phyloP scores from a whole-genome alignment of 2,113 vertebrate species.

The Ifrita kowaldi region DNA sequence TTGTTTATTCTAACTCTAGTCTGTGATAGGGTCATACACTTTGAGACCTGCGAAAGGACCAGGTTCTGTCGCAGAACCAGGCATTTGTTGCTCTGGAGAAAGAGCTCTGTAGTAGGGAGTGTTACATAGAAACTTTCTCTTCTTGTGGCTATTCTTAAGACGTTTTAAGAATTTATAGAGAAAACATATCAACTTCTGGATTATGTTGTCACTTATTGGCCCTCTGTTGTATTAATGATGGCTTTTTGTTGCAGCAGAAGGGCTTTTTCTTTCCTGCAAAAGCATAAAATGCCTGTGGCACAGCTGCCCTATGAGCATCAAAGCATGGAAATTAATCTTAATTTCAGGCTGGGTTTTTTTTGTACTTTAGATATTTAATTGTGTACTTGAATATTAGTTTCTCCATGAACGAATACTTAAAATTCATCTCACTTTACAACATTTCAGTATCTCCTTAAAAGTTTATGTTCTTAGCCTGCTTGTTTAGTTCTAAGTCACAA shows the following conservation, averaged over 20 bases:
- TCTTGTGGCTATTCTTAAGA: background rate
- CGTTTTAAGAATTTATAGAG: background rate
- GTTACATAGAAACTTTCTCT: background rate
- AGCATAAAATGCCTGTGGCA: background rate
- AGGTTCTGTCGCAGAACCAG: background rate
- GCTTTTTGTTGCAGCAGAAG: background rate
- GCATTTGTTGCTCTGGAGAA: background rate
- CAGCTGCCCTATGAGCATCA: background rate
- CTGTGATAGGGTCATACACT: accelerated
- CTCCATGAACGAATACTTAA: background rate
- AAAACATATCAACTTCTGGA: background rate
- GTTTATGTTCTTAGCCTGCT: background rate
- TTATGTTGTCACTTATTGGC: background rate
- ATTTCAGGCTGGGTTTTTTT: background rate
- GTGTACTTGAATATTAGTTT: background rate
- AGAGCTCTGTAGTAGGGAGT: background rate
- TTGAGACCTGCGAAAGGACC: background rate
- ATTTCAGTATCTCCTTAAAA: background rate
- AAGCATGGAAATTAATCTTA: background rate
- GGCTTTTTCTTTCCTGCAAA: background rate
- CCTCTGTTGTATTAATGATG: background rate
- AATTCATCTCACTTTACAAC: background rate
- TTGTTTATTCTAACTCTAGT: background rate
- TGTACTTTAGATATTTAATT: background rate
- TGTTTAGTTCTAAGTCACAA: background rate